Evolutionary conservation across 37 sponge, comb jelly and placozoan species (phyloP), one percentile per base, ranked within the genome.

Genomic region (Dysidea cf. avara): DNA sequence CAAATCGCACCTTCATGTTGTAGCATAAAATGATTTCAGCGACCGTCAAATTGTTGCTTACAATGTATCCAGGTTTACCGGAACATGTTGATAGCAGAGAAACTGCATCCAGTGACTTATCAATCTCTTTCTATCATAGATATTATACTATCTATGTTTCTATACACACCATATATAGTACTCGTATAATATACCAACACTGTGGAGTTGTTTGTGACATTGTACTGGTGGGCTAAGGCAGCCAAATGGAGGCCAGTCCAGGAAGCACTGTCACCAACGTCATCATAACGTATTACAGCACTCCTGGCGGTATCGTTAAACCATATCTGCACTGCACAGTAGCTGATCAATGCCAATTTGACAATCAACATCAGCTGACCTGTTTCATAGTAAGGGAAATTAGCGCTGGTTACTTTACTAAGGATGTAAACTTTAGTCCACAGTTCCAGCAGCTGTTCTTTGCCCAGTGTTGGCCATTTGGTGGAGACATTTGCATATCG

Each of bases 231-330:
- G 17, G 69, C 61, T 52, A 82, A 33, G n/a, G 76, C 39, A 68
- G 75, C 83, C 59, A 82, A 52, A 51, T 82, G 74, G 51, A 82
- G 76, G 28, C 79, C 83, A 37, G 83, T 82, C 83, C 83, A 82
- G 1, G 83, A 75, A 33, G 83, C 83, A 64, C 83, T 69, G 20
- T 82, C 83, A 20, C 83, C 83, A 28, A 66, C 65, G 69, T 82
- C 83, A 59, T 82, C 83, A 56, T 82, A 82, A 52, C 38, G 62
- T 20, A 75, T 58, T 24, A 38, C 40, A 4, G 39, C 43, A 12
- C 50, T 75, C 37, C 66, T 63, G 48, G 68, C 67, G 32, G 34
- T 81, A 21, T 72, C 82, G 3, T 35, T 54, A 43, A 56, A 81
- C 74, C 74, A 72, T 57, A 81, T 57, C 56, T 81, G 74, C 31